A percentile compares a stretch with the other conserved stretches of the same genome.
phyloP scores from a whole-genome alignment of 2,797 vertebrate genomes.

The Sebastiscus albofasciatus region DNA sequence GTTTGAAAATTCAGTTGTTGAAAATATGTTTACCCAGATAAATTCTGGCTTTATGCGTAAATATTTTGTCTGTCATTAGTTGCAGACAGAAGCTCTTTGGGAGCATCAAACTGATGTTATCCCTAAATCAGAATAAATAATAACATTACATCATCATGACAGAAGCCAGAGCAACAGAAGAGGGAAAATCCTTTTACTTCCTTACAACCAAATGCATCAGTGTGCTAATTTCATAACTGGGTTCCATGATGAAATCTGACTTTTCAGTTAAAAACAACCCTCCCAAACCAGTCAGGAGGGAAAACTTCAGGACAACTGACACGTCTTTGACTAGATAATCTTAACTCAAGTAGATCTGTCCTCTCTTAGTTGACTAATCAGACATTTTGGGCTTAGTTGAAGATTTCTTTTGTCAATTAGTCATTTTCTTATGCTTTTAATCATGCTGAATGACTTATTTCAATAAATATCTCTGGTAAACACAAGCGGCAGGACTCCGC shows the following conservation, averaged over 20 bases:
- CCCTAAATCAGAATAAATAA: slow-evolving; percentile 5
- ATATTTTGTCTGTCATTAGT: neutral
- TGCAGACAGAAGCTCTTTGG: neutral
- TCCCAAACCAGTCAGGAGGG: neutral
- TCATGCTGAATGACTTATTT: too few relatives aligned
- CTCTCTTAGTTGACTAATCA: too few relatives aligned
- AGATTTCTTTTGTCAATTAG: too few relatives aligned
- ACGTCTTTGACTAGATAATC: too few relatives aligned
- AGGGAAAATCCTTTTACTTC: neutral
- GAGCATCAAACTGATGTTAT: neutral
- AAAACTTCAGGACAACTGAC: too few relatives aligned
- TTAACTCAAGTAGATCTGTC: too few relatives aligned
- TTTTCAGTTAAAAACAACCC: neutral
- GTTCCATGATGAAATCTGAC: neutral
- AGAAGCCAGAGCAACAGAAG: neutral
- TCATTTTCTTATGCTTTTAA: too few relatives aligned
- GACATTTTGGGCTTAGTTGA: too few relatives aligned
- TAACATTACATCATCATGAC: slow-evolving; percentile 13
- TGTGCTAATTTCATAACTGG: neutral
- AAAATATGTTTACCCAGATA: neutral
- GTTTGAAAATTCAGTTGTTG: neutral
- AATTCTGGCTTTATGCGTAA: neutral
- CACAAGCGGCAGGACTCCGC: too few relatives aligned
- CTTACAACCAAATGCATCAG: neutral
- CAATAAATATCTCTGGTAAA: too few relatives aligned